Evolutionary conservation across 2,113 vertebrate species (phyloP), one percentile per base, ranked within the genome.

Genomic region (Carassius auratus): DNA sequence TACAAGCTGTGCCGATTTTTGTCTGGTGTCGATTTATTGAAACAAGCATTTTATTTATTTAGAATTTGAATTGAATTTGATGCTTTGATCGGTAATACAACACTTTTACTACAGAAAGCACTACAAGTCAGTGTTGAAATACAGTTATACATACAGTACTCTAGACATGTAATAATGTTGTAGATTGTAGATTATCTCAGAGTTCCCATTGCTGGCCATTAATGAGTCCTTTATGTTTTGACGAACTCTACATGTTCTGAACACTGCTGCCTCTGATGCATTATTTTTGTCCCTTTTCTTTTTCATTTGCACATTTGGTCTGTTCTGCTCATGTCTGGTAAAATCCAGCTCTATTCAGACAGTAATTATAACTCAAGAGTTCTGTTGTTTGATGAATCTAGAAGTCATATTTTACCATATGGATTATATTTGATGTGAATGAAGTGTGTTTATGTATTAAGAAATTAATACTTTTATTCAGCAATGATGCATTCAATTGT

Each of bases 41-140:
- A 74, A 80, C 84, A 92, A 79, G 30, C 87, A 85, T 89, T 89
- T 88, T 91, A 94, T 93, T 94, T 94, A 94, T 94, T 94, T 90
- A 89, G 66, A 45, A 45, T 30, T 33, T 55, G 26, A 68, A 52
- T 59, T 8, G 12, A 57, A 61, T 10, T 26, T 62, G 7, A n/a
- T 69, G 2, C 45, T 55, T 55, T 55, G 26, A 48, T 48, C 2
- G 52, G 17, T 52, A 23, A 13, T 48, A 33, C n/a, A 5, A 64
- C 1, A 1, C 3, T 81, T 61, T 30, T 66, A 66, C 42, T 81
- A 57, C 76, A 6, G 36, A 73, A 61, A 42, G 3, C 21, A 26
- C n/a, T 48, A 64, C 38, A 64, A 42, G 30, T 36, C 50, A 23
- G 14, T 81, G 57, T 42, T 79, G 33, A 45, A 42, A 23, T 8